phyloP scores from a whole-genome alignment of 2,888 invertebrate genomes.

The Microctonus aethiopoides region DNA sequence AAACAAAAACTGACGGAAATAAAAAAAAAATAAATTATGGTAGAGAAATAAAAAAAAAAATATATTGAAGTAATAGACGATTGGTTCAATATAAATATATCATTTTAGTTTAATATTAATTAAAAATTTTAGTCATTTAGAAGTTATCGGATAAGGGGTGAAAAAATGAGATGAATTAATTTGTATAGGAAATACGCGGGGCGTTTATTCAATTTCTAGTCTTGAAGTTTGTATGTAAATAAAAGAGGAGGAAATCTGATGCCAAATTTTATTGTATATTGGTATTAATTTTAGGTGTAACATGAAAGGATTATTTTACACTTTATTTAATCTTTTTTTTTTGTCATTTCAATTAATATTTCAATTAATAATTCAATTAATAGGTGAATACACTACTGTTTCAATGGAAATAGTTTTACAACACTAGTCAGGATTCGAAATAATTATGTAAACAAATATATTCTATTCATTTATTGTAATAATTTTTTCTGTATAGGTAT shows the following conservation, averaged over 20 bases:
- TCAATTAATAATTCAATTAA: too few species aligned
- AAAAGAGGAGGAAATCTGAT: neutral
- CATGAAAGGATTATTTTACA: neutral
- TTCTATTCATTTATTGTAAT: constrained; percentile 12
- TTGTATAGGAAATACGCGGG: neutral
- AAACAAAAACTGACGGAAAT: constrained; percentile 2
- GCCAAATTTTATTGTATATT: neutral
- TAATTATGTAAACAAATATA: neutral
- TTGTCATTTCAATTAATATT: neutral
- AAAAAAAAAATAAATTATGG: too few species aligned
- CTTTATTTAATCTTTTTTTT: neutral
- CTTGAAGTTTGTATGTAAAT: constrained; percentile 14
- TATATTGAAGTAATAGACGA: neutral
- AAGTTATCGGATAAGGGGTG: neutral
- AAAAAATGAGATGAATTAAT: neutral
- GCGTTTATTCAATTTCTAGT: neutral
- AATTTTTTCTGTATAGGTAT: constrained; percentile 31
- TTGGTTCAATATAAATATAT: neutral
- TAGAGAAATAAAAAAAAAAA: neutral
- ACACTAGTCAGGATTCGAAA: neutral
- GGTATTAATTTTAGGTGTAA: neutral
- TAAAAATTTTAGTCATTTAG: neutral
- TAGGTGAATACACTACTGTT: too few species aligned
- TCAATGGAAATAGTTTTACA: neutral
- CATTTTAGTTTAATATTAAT: neutral